A percentile compares a stretch with the other conserved stretches of the same genome.
phyloP scores from a whole-genome alignment of 1,140 invertebrate species.

The Belonocnema kinseyi region DNA sequence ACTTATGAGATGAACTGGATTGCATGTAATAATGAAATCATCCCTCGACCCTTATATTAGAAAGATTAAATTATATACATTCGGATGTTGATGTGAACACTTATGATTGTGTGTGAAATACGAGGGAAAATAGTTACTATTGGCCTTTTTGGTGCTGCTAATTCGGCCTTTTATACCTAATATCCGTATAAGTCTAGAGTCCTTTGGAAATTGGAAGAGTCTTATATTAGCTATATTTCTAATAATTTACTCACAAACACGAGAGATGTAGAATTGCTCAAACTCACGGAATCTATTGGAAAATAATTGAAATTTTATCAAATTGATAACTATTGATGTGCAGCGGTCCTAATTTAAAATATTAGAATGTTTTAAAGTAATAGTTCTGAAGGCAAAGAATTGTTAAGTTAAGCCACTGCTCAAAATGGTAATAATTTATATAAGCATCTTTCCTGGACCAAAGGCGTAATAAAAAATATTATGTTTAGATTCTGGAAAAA shows the following conservation, averaged over 20 bases:
- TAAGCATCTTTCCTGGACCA: not conserved
- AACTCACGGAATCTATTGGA: not conserved
- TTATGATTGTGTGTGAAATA: too few species aligned
- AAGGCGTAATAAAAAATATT: not conserved
- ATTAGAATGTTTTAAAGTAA: not conserved
- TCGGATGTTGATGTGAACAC: too few species aligned
- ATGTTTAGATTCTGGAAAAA: not conserved
- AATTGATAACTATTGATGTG: not conserved
- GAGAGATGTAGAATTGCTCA: slow-evolving; percentile 6
- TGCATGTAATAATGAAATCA: not conserved
- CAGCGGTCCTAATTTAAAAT: not conserved
- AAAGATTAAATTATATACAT: too few species aligned
- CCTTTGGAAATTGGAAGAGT: not conserved
- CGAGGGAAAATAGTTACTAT: too few species aligned
- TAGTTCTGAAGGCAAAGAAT: not conserved
- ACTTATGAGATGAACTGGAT: not conserved
- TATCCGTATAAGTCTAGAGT: not conserved
- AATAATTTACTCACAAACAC: slow-evolving; percentile 13
- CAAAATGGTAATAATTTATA: too few species aligned
- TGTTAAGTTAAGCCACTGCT: too few species aligned
- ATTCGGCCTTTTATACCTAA: slow-evolving; percentile 7
- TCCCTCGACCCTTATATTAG: too few species aligned
- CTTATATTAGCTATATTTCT: slow-evolving; percentile 1
- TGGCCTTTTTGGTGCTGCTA: not conserved
- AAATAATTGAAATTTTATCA: not conserved